phyloP scores from a whole-genome alignment of 2,113 vertebrate genomes.

The Mugil cephalus region DNA sequence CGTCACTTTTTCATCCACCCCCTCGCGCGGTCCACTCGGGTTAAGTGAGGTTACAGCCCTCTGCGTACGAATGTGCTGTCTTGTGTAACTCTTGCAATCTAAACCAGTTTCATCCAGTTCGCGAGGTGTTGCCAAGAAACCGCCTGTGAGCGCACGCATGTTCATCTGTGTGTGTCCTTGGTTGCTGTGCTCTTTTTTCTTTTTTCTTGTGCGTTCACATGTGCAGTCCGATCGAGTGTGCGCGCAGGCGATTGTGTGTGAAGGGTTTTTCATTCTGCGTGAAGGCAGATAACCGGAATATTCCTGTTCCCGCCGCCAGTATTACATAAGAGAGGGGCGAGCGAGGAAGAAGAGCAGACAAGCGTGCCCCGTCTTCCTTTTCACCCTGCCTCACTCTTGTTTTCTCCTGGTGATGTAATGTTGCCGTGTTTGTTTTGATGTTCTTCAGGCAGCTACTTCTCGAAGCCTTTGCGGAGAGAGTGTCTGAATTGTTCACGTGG shows the following conservation, averaged over 20 bases:
- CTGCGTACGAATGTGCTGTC: slow-evolving; percentile 39
- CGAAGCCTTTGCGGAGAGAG: neutral
- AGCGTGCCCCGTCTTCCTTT: neutral
- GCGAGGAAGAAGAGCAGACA: slow-evolving; percentile 5
- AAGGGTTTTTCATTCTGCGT: slow-evolving; percentile 26
- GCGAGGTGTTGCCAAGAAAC: slow-evolving; percentile 69
- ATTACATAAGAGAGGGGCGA: slow-evolving; percentile 67
- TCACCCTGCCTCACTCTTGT: neutral
- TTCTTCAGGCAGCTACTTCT: neutral
- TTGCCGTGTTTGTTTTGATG: neutral
- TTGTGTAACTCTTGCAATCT: slow-evolving; percentile 73
- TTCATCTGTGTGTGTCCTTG: slow-evolving; percentile 5
- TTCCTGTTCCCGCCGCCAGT: slow-evolving; percentile 61
- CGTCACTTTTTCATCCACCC: slow-evolving; percentile 5
- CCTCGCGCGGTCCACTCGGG: neutral
- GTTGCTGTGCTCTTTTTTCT: neutral
- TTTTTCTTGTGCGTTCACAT: neutral
- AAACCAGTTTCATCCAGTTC: slow-evolving; percentile 83
- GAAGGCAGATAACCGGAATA: slow-evolving; percentile 64
- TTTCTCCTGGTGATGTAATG: neutral
- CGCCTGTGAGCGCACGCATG: neutral
- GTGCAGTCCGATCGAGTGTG: neutral
- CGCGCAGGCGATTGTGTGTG: neutral
- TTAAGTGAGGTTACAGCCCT: no score
- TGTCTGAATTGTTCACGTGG: no score